Evolutionary conservation across 2,888 invertebrate species (phyloP).

Genomic region (Dolichopus griseipennis): DNA sequence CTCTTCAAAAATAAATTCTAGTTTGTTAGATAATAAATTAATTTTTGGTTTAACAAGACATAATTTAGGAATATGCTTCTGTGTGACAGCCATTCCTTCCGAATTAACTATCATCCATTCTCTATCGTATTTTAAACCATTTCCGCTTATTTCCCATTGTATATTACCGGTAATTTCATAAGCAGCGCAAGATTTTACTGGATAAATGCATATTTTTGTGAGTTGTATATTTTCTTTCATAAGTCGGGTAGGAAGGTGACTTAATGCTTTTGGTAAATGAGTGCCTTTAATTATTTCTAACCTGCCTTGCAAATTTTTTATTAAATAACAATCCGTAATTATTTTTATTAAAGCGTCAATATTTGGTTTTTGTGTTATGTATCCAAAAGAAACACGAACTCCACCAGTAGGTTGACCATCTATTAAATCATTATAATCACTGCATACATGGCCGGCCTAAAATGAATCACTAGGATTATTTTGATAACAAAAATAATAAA

Average conservation of each 20-base stretch:
- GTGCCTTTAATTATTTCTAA: conserved; percentile 26
- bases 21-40: conserved; percentile 47
- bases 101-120: conserved; percentile 87
- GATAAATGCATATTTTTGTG: conserved; percentile 62
- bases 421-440: conserved; percentile 77
- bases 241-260: conserved; percentile 28
- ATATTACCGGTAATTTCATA: conserved; percentile 51
- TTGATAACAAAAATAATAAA: not conserved
- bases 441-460: conserved; percentile 79
- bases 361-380: conserved; percentile 69
- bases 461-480: not conserved
- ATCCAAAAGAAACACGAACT: conserved; percentile 85
- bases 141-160: conserved; percentile 63
- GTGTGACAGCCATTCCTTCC: conserved; percentile 75
- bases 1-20: conserved; percentile 56
- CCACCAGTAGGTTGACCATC: conserved; percentile 87
- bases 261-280: conserved; percentile 30
- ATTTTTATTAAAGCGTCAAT: conserved; percentile 62
- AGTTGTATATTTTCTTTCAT: conserved; percentile 29
- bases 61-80: conserved; percentile 72
- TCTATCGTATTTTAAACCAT: conserved; percentile 81
- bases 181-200: conserved; percentile 84
- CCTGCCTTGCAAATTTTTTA: conserved; percentile 25
- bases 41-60: conserved; percentile 69
- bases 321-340: conserved; percentile 66